Evolutionary conservation across 2,113 vertebrate genomes (phyloP).

Genomic region (Oplegnathus fasciatus): DNA sequence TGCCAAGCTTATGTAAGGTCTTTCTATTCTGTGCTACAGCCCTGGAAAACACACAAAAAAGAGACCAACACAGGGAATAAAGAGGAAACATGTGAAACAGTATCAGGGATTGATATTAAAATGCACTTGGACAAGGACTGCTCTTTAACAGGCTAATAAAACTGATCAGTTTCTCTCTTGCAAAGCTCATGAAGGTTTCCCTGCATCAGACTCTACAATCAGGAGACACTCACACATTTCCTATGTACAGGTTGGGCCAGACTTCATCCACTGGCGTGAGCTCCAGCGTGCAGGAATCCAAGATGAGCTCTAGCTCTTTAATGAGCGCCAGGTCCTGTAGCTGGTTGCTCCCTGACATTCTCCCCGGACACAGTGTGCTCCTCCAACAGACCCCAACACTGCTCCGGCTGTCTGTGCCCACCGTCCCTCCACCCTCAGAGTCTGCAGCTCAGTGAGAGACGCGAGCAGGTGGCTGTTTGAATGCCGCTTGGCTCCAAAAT

Average conservation of each 20-base stretch:
- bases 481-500: slow-evolving; percentile 65
- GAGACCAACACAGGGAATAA: background rate
- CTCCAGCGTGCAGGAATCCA: slow-evolving; percentile 86
- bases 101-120: background rate
- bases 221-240: slow-evolving; percentile 85
- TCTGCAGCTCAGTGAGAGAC: slow-evolving; percentile 64
- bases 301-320: slow-evolving; percentile 73
- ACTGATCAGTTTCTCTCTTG: background rate
- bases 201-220: background rate
- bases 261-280: slow-evolving; percentile 86
- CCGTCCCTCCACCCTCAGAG: slow-evolving; percentile 27
- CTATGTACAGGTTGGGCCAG: slow-evolving; percentile 86
- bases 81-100: background rate
- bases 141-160: background rate
- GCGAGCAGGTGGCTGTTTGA: slow-evolving; percentile 72
- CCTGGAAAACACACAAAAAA: slow-evolving; percentile 68
- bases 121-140: background rate
- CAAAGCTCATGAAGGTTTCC: background rate
- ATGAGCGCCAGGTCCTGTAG: slow-evolving; percentile 71
- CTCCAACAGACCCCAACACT: slow-evolving; percentile 38
- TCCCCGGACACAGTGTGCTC: slow-evolving; percentile 27
- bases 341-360: slow-evolving; percentile 74
- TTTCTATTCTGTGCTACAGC: slow-evolving; percentile 84
- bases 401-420: slow-evolving; percentile 25
- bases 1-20: slow-evolving; percentile 80